These are phyloP conservation scores for Fregetta grallaria DNA, from an alignment of 2,113 vertebrate species.

Conservation along the genomic window DNA sequence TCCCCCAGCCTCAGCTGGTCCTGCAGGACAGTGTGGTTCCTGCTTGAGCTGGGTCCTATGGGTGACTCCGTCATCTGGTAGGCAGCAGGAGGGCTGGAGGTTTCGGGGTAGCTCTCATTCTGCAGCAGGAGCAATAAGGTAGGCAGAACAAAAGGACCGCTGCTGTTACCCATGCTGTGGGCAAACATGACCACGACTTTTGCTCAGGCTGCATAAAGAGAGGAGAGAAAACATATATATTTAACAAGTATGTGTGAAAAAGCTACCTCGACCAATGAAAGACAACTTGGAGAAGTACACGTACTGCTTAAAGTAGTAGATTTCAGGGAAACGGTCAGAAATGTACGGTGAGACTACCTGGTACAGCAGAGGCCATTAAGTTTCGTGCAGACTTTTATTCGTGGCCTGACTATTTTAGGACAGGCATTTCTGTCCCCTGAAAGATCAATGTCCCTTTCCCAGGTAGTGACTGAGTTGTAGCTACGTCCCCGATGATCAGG, in stretches of 20 bases:
- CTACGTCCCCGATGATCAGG: too few relatives aligned
- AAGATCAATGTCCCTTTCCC: neutral
- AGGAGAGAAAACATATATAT: slow-evolving; percentile 12
- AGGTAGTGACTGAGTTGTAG: neutral
- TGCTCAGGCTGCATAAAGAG: slow-evolving; percentile 40
- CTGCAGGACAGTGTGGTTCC: slow-evolving; percentile 62
- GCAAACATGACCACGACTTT: slow-evolving; percentile 61
- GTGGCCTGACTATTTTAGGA: neutral
- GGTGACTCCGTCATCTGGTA: neutral
- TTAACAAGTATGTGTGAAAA: neutral
- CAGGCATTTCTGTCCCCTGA: neutral
- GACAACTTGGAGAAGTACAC: neutral
- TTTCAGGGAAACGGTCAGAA: neutral
- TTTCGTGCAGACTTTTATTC: neutral
- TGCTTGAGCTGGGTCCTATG: neutral
- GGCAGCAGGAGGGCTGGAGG: slow-evolving; percentile 29
- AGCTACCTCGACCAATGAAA: neutral
- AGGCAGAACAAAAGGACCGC: slow-evolving; percentile 47
- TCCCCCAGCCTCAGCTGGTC: slow-evolving; percentile 72
- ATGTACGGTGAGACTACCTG: rapidly evolving
- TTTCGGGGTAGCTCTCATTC: slow-evolving; percentile 71
- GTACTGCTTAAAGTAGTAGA: neutral
- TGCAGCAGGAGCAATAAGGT: slow-evolving; percentile 67
- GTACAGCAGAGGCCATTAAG: neutral
- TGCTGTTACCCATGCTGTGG: slow-evolving; percentile 64